These are phyloP conservation scores for Oikopleura dioica DNA, from an alignment of 23 tunicate species.

Conservation along the genomic window DNA sequence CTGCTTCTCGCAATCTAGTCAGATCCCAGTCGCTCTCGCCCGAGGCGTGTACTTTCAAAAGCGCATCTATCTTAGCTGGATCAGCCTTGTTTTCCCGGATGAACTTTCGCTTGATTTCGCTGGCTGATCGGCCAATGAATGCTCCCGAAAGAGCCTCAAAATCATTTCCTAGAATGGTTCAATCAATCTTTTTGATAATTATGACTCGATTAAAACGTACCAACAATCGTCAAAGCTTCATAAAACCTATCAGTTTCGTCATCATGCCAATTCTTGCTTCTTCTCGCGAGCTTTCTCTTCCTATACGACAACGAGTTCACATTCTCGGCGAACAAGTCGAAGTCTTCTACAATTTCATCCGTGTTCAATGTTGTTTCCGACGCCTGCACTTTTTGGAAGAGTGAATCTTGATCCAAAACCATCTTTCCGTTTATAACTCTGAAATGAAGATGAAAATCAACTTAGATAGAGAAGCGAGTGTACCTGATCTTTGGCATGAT, in stretches of 20 bases:
- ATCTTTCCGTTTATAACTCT: neutral
- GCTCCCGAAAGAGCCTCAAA: neutral
- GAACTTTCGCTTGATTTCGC: neutral
- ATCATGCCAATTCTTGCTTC: neutral
- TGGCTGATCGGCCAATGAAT: neutral
- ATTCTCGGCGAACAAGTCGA: neutral
- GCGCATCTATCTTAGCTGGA: neutral
- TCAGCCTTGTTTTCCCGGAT: neutral
- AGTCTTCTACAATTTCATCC: neutral
- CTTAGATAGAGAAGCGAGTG: too few species aligned
- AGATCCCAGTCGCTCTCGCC: neutral
- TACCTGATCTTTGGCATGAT: neutral
- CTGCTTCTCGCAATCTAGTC: neutral
- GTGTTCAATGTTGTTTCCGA: neutral
- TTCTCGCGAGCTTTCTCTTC: neutral
- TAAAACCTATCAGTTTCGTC: neutral
- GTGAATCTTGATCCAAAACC: neutral
- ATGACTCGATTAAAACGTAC: too few species aligned
- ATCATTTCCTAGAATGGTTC: neutral
- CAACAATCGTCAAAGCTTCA: neutral
- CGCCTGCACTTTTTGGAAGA: neutral
- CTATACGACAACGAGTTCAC: neutral
- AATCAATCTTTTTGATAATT: too few species aligned
- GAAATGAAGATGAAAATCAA: neutral
- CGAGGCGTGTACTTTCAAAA: neutral